phyloP scores from a whole-genome alignment of 2,113 vertebrate genomes.

The Theristicus caerulescens region DNA sequence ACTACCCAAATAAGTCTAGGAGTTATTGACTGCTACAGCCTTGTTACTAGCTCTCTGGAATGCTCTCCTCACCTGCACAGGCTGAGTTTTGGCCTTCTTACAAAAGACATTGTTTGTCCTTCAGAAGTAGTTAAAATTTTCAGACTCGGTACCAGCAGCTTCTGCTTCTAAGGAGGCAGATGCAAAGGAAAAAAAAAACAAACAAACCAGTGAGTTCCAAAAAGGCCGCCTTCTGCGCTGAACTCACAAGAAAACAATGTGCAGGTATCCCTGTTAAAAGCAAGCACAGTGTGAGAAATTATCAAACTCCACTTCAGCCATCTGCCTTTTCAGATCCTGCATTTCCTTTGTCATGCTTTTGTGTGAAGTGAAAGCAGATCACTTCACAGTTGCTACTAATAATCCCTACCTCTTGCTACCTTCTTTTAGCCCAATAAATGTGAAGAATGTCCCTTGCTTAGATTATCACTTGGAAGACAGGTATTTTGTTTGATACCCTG shows the following conservation, averaged over 20 bases:
- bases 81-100: not conserved
- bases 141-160: not conserved
- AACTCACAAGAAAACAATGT: constrained; percentile 9
- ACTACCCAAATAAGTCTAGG: not conserved
- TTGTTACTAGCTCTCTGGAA: not conserved
- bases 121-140: not conserved
- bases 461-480: not conserved
- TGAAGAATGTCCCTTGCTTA: not conserved
- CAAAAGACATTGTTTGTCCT: not conserved
- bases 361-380: not conserved
- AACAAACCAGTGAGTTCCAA: not conserved
- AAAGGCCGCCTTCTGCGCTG: not conserved
- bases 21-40: not conserved
- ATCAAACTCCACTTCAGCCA: not conserved
- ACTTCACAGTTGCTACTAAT: not conserved
- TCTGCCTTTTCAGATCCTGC: constrained; percentile 10
- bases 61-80: not conserved
- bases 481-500: not conserved
- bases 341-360: not conserved
- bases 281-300: not conserved
- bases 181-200: not conserved
- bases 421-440: not conserved
- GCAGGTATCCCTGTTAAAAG: constrained; percentile 24
- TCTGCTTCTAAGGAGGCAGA: not conserved
- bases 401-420: not conserved